Evolutionary conservation across 2,113 vertebrate species (phyloP).

Genomic region (Capreolus pygargus): DNA sequence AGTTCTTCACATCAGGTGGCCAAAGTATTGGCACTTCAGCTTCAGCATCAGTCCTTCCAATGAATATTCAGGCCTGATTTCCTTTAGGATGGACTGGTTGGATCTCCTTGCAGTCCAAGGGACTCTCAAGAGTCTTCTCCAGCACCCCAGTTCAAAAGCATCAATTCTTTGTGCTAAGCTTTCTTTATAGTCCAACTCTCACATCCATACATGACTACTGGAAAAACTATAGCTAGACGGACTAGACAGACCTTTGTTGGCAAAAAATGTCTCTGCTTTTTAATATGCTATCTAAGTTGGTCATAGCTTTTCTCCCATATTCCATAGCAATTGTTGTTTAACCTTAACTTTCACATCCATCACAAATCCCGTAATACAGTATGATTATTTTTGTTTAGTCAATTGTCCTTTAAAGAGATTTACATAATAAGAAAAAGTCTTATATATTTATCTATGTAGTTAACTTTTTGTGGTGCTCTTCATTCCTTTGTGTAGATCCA

Average conservation of each 20-base stretch:
- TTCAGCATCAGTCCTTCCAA: not conserved
- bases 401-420: not conserved
- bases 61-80: not conserved
- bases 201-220: not conserved
- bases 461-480: not conserved
- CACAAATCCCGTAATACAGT: not conserved
- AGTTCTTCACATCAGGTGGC: not conserved
- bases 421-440: not conserved
- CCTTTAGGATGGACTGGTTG: not conserved
- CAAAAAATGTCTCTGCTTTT: not conserved
- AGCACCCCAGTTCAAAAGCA: not conserved
- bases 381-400: not conserved
- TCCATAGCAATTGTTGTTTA: not conserved
- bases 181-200: not conserved
- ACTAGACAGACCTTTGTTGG: not conserved
- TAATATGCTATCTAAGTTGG: not conserved
- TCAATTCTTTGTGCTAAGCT: not conserved
- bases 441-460: not conserved
- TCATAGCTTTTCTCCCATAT: not conserved
- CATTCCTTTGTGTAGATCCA: not conserved
- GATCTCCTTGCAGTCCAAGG: not conserved
- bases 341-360: not conserved
- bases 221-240: not conserved
- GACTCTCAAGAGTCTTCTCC: not conserved
- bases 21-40: not conserved